Evolutionary conservation across 2,888 invertebrate genomes (phyloP).

Genomic region (Caenorhabditis doughertyi): DNA sequence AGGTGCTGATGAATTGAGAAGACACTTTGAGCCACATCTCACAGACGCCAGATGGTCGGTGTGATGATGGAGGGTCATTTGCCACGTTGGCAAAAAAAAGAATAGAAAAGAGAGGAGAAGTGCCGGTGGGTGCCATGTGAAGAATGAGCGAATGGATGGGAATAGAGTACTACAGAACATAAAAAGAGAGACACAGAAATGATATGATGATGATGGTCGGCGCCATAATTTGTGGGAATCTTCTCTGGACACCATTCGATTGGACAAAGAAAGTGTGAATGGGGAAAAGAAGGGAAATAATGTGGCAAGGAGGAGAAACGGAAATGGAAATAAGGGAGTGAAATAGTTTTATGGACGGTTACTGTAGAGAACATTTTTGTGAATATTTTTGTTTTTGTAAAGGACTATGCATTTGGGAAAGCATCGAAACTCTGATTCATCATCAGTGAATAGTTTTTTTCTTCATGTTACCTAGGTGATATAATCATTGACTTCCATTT

Average conservation of each 20-base stretch:
- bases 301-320: not conserved
- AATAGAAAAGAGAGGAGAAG: not conserved
- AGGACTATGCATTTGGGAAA: too few species aligned
- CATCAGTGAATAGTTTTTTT: too few species aligned
- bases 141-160: slow-evolving; percentile 21
- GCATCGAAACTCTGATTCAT: too few species aligned
- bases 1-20: slow-evolving; percentile 37
- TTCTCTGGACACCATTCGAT: slow-evolving; percentile 24
- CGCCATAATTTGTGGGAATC: slow-evolving; percentile 58
- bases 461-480: too few species aligned
- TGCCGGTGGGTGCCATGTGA: slow-evolving; percentile 44
- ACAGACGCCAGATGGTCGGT: slow-evolving; percentile 55
- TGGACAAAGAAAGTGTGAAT: slow-evolving; percentile 22
- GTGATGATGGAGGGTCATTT: slow-evolving; percentile 44
- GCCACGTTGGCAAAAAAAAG: slow-evolving; percentile 55
- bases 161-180: slow-evolving; percentile 41
- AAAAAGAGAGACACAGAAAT: slow-evolving; percentile 15
- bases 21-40: slow-evolving; percentile 17
- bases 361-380: too few species aligned
- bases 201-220: slow-evolving; percentile 37
- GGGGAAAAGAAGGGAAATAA: not conserved
- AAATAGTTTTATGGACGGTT: too few species aligned
- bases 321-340: not conserved
- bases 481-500: too few species aligned
- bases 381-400: too few species aligned